phyloP scores from a whole-genome alignment of 2,113 vertebrate genomes.

The Phylloscopus trochilus region DNA sequence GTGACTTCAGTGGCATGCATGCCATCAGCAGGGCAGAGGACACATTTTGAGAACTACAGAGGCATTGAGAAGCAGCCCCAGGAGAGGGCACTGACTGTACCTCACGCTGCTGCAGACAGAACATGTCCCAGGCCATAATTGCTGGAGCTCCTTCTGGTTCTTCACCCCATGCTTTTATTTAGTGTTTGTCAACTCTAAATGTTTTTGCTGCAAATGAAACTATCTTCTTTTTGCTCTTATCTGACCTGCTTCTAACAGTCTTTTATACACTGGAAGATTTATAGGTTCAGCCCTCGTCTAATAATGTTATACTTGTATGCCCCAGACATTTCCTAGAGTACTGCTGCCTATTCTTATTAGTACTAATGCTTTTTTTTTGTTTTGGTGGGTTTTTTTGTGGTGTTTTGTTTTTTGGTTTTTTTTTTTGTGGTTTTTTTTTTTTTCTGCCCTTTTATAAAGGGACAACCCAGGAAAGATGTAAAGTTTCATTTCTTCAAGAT shows the following conservation, averaged over 20 bases:
- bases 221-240: background rate
- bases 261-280: background rate
- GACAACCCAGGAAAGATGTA: background rate
- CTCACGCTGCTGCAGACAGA: background rate
- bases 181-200: background rate
- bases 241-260: background rate
- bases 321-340: background rate
- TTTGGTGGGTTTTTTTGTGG: too few species aligned
- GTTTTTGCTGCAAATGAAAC: background rate
- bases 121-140: rapidly evolving
- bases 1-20: background rate
- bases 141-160: background rate
- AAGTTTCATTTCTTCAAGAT: background rate
- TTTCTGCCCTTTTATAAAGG: background rate
- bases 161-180: background rate
- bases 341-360: background rate
- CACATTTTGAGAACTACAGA: background rate
- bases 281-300: background rate
- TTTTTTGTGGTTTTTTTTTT: too few species aligned
- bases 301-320: background rate
- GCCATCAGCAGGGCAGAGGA: background rate
- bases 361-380: too few species aligned
- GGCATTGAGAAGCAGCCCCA: background rate
- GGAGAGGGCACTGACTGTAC: background rate
- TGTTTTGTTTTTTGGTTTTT: too few species aligned